A percentile compares a stretch with the other conserved stretches of the same genome.
Evolutionary conservation across 2,113 vertebrate genomes (phyloP).

Genomic region (Callionymus lyra): DNA sequence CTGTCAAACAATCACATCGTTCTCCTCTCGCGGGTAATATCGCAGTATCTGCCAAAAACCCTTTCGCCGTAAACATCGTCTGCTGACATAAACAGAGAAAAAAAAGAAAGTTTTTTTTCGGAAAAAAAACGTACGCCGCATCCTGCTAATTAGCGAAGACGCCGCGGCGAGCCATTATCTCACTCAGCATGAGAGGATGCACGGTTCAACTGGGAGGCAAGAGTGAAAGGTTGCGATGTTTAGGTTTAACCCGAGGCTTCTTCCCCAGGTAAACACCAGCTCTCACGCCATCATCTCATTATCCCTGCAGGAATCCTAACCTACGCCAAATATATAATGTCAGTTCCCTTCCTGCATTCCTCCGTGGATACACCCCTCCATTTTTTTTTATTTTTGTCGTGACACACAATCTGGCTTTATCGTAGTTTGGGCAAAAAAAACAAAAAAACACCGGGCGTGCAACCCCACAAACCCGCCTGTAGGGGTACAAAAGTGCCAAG

Average conservation of each 20-base stretch:
- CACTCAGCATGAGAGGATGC: no score
- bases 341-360: constrained; percentile 26
- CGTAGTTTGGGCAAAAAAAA: background rate
- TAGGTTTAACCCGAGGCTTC: constrained; percentile 29
- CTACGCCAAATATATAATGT: constrained; percentile 38
- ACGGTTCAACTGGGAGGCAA: background rate
- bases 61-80: constrained; percentile 20
- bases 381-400: constrained; percentile 11
- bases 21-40: background rate
- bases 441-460: no score
- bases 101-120: background rate
- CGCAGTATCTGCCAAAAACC: constrained; percentile 1
- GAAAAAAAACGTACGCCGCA: constrained; percentile 14
- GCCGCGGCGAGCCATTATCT: no score
- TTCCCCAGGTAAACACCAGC: constrained; percentile 49
- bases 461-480: no score
- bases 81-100: background rate
- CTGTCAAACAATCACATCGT: background rate
- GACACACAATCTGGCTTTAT: background rate
- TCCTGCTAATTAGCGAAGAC: no score
- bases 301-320: constrained; percentile 42
- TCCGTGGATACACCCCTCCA: constrained; percentile 1
- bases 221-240: constrained; percentile 10
- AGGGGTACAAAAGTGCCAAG: no score
- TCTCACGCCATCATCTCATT: constrained; percentile 48